Percentiles rank a stretch among this genome's conserved stretches.
Evolutionary conservation across 2,113 vertebrate genomes (phyloP).

Genomic region (Odobenus rosmarus): DNA sequence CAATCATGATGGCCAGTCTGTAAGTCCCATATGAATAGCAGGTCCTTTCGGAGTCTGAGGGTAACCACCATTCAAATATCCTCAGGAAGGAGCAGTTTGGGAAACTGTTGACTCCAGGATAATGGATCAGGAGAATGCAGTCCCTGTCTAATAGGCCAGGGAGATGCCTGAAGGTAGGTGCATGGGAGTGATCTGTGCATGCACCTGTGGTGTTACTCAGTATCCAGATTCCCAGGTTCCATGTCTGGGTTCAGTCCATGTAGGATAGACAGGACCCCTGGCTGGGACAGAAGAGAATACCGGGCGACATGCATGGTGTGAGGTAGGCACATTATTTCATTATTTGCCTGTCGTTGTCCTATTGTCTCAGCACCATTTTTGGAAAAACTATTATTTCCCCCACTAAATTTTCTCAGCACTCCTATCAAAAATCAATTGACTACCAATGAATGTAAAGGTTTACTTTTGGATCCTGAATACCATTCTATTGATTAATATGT

Average conservation of each 20-base stretch:
- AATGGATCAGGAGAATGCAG: neutral
- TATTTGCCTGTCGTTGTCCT: neutral
- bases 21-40: neutral
- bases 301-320: neutral
- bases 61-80: neutral
- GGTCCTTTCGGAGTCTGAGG: neutral
- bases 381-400: neutral
- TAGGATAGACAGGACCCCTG: accelerated
- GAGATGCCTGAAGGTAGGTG: neutral
- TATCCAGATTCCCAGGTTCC: neutral
- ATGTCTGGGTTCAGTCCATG: neutral
- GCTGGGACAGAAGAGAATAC: neutral
- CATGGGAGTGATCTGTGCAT: neutral
- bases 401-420: neutral
- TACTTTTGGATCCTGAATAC: neutral
- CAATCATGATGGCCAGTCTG: neutral
- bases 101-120: neutral
- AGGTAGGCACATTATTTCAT: neutral
- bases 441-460: neutral
- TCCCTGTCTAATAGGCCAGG: neutral
- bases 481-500: neutral
- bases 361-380: neutral
- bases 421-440: neutral
- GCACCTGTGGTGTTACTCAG: neutral
- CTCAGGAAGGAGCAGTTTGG: neutral